Conservation (phyloP, 2,113 vertebrate species). For the Amblyopsis rosae region DNA sequence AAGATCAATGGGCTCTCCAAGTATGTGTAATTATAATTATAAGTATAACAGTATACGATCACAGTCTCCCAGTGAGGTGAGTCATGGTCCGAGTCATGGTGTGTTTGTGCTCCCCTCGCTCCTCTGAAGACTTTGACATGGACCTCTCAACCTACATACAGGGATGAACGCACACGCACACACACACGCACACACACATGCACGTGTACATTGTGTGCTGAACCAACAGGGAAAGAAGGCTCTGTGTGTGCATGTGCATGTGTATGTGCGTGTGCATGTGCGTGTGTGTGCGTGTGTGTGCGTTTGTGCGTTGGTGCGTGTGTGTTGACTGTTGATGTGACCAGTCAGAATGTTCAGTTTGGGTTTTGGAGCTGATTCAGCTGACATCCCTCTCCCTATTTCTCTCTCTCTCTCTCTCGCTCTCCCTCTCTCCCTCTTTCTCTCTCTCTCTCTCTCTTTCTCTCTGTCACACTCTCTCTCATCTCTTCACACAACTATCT, state of each 20-base stretch:
- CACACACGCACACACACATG: neutral
- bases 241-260: neutral
- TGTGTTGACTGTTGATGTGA: no score
- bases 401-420: no score
- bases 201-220: neutral
- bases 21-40: neutral
- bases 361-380: no score
- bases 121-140: no score
- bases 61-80: neutral
- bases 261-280: neutral
- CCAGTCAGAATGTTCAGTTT: no score
- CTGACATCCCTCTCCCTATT: no score
- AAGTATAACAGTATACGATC: no score
- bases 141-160: neutral
- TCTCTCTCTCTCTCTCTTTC: no score
- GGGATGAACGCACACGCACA: neutral
- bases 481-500: no score
- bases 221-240: neutral
- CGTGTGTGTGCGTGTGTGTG: neutral
- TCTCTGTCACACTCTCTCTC: no score
- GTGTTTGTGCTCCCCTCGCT: neutral
- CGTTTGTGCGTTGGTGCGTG: no score
- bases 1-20: neutral
- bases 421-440: no score
- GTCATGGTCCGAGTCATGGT: neutral